Evolutionary conservation across 2,113 vertebrate species (phyloP).

Genomic region (Origma solitaria): DNA sequence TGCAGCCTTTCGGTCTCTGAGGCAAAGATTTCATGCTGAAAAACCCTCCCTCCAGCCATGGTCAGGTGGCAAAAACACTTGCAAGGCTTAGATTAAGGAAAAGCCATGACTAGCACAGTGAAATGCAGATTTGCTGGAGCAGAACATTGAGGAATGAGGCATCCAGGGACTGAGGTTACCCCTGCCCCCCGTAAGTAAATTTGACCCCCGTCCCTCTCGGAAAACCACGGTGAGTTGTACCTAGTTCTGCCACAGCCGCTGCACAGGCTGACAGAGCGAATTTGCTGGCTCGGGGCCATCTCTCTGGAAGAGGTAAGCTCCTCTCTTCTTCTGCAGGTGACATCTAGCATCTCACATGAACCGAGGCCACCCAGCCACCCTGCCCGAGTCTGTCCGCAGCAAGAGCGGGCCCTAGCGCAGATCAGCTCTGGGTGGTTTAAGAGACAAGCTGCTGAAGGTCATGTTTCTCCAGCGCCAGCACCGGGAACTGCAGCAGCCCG

Average conservation of each 20-base stretch:
- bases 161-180: not conserved
- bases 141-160: not conserved
- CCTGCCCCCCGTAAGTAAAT: not conserved
- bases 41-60: not conserved
- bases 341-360: conserved; percentile 59
- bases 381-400: not conserved
- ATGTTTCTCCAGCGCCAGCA: not conserved
- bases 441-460: not conserved
- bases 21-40: not conserved
- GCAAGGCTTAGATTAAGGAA: not conserved
- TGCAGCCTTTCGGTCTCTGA: not conserved
- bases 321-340: conserved; percentile 53
- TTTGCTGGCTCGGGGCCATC: conserved; percentile 79
- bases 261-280: conserved; percentile 82
- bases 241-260: conserved; percentile 82
- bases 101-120: not conserved
- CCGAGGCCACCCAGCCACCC: not conserved
- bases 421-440: not conserved
- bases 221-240: conserved; percentile 50
- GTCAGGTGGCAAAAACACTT: not conserved
- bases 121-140: not conserved
- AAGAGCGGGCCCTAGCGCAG: not conserved
- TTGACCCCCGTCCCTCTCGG: not conserved
- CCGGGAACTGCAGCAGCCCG: not conserved
- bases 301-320: conserved; percentile 51